Conservation (phyloP, 2,113 vertebrate species). For the Sebastes fasciatus region DNA sequence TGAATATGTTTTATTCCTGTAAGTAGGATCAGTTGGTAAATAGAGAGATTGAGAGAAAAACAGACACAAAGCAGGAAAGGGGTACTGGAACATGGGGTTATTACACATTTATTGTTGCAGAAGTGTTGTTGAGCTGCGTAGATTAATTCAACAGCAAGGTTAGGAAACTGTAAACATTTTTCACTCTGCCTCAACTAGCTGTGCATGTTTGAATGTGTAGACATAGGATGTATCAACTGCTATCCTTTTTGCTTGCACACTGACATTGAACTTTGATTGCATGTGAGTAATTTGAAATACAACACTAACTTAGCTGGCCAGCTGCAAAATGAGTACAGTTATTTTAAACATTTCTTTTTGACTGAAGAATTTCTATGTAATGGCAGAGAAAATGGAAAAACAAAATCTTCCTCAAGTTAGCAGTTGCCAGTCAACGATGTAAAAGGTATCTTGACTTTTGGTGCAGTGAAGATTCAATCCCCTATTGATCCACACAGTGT, state of each 20-base stretch:
- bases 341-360: background rate
- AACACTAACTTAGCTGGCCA: background rate
- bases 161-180: background rate
- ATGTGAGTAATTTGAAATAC: background rate
- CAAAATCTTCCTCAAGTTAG: conserved; percentile 43
- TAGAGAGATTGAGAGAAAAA: no score
- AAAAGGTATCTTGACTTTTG: conserved; percentile 60
- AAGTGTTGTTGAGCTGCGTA: background rate
- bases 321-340: background rate
- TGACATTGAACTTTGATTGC: no score
- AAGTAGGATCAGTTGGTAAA: no score
- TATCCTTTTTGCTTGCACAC: no score
- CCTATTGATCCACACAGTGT: conserved; percentile 69
- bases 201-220: background rate
- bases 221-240: background rate
- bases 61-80: background rate
- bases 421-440: conserved; percentile 68
- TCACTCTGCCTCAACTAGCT: background rate
- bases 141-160: background rate
- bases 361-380: background rate
- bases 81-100: background rate
- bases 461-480: conserved; percentile 74
- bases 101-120: background rate
- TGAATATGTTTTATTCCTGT: background rate
- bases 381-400: background rate